Base-by-base conservation (phyloP, 1,140 invertebrate genomes). In the Archivesica marissinica region DNA sequence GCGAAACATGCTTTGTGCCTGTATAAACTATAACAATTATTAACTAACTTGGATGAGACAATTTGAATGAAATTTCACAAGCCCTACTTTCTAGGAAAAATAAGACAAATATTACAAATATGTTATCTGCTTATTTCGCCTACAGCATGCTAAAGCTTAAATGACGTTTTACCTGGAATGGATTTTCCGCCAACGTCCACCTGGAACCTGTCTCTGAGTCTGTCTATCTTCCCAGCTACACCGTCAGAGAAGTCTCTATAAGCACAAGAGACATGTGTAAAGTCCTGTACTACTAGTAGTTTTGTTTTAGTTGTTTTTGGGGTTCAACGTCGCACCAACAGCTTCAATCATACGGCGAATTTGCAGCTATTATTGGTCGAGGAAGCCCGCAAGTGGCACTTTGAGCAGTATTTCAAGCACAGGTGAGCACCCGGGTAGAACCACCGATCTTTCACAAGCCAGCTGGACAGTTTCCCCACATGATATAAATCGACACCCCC, bases 241-340 rank as follows among this genome's bases (percentile, higher is more conserved):
- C 35, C 35, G 3, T 85, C 41, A 30, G 84, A 66, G 77, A 90
- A 91, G 7, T 91, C 85, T 70, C 91, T 92, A 72, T 75, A 88
- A 87, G 15, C 38, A 64, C 11, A 33, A 47, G 20, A 47, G 7
- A 11, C 20, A 47, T 9, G 7, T 20, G 7, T 7, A 11, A 7
- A 11, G 44, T 47, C 44, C 20, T 47, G 44, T 47, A 7, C 20
- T 9, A 11, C 7, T 47, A 7, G 7, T 47, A 20, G 20, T 9
- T 9, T 47, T 9, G 7, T 20, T 47, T 9, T 9, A 47, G 7
- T 9, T 47, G 20, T 47, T 9, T 47, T 9, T 9, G 20, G 7
- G 44, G 44, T 7, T 9, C 44, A 7, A 20, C 44, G 20, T 47
- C 7, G 7, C 20, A 20, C 7, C 44, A 20, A 47, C 20, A 47